Evolutionary conservation across 2,888 invertebrate species (phyloP).

Genomic region (Mesorhabditis sp.): DNA sequence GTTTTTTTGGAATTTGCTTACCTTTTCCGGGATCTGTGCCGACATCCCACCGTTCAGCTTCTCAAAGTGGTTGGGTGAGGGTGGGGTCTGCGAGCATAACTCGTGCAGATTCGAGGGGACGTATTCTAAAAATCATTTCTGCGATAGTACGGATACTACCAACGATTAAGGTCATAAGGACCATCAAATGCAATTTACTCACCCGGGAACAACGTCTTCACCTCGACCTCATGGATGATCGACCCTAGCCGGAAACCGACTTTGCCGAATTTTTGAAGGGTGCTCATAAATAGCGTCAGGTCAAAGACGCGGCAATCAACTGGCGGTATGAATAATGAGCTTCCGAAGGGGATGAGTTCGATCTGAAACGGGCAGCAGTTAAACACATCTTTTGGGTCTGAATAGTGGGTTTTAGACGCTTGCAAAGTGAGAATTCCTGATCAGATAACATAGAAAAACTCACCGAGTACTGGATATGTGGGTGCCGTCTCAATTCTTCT

Average conservation of each 20-base stretch:
- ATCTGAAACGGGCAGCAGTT: neutral
- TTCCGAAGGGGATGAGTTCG: neutral
- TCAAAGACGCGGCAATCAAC: neutral
- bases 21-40: neutral
- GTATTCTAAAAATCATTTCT: neutral
- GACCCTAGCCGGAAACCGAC: neutral
- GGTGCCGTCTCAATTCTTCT: neutral
- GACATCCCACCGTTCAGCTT: neutral
- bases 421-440: too few relatives aligned
- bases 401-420: too few relatives aligned
- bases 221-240: conserved; percentile 2
- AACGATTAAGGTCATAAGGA: too few relatives aligned
- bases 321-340: neutral
- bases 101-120: neutral
- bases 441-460: neutral
- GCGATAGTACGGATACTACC: too few relatives aligned
- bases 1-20: neutral
- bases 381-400: too few relatives aligned
- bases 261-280: neutral
- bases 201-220: neutral
- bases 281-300: neutral
- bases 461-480: conserved; percentile 1
- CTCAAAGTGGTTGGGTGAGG: neutral
- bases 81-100: neutral
- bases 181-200: neutral